Base-by-base conservation (phyloP, 2,888 invertebrate genomes). In the Galerucella calmariensis region DNA sequence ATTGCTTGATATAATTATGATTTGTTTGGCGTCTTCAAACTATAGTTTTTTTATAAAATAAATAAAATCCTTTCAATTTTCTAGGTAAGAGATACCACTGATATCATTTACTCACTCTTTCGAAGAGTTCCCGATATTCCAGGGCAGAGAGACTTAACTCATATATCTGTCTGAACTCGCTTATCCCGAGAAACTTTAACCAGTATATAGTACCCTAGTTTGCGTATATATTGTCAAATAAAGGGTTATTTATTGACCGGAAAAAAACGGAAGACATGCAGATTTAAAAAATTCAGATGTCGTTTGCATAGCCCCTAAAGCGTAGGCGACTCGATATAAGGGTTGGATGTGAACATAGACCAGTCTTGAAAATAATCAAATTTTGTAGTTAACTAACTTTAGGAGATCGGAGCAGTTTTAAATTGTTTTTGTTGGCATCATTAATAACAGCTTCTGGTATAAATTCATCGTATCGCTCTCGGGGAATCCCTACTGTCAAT, bases 121-220 rank as follows among this genome's bases (percentile, higher is more conserved):
- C 67, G 67, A n/a, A 46, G 61, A 27, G 51, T 62, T 63, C 65
- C 71, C 44, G 35, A 63, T 35, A 46, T 79, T 81, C 80, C 78
- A 78, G 70, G 67, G 79, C 80, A 79, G 79, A 79, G 80, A 83
- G 81, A 83, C 82, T 83, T 82, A 81, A 81, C 81, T 80, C 83
- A 82, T 83, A 83, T 83, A 83, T 83, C 81, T 82, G 82, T 81
- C 82, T 80, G 77, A 75, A 76, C 77, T 76, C 79, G 82, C 80
- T 83, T 81, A 81, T 82, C 81, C 81, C 79, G 79, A 79, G 79
- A 81, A 83, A 81, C 81, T 83, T 80, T 81, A 81, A 80, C 79
- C 80, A 80, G 80, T 81, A 81, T 82, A 81, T 81, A 82, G 79
- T 79, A 80, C 78, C 75, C 79, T 77, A 76, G 80, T 78, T 81